phyloP scores from a whole-genome alignment of 64 coral and sea anemone genomes.

The Hydrozoanthus tunicans region DNA sequence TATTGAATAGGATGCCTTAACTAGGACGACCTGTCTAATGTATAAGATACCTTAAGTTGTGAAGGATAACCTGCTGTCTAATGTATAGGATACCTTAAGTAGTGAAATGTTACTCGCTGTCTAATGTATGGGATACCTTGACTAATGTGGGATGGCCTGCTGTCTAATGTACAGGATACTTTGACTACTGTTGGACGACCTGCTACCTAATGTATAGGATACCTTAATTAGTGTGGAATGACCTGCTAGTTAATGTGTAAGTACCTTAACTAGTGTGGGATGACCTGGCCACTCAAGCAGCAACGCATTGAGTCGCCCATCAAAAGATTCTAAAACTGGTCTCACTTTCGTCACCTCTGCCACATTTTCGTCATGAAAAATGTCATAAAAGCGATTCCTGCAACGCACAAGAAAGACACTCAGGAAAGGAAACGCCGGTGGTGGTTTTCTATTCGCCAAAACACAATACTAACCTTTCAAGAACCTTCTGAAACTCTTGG shows the following conservation, averaged over 20 bases:
- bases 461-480: constrained; percentile 29
- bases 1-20: not conserved
- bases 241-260: not conserved
- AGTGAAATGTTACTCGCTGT: not conserved
- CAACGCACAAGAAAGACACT: not conserved
- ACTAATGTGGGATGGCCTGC: not conserved
- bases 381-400: constrained; percentile 68
- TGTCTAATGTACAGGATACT: too few species aligned
- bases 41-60: constrained; percentile 61
- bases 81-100: not conserved
- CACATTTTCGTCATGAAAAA: constrained; percentile 90
- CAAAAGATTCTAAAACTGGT: constrained; percentile 72
- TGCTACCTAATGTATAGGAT: not conserved
- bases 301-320: constrained; percentile 64
- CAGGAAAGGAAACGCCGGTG: not conserved
- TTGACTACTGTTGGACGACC: too few species aligned
- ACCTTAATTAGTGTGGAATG: too few species aligned
- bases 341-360: constrained; percentile 78
- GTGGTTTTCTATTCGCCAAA: not conserved
- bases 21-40: not conserved
- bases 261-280: constrained; percentile 82
- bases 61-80: constrained; percentile 52
- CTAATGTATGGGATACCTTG: not conserved
- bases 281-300: constrained; percentile 88
- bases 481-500: not conserved